phyloP scores from a whole-genome alignment of 2,888 invertebrate species.

The Rapana venosa region DNA sequence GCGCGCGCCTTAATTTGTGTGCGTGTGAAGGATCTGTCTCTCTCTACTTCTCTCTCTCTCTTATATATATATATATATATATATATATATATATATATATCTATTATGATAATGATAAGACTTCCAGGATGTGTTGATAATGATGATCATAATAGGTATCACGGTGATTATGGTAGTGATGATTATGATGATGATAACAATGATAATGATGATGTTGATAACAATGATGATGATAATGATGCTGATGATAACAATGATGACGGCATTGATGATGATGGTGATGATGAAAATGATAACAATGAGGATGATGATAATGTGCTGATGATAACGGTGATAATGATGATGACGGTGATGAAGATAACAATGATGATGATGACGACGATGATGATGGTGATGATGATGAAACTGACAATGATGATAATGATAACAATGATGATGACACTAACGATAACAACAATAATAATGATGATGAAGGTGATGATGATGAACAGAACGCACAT shows the following conservation, averaged over 20 bases:
- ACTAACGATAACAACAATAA: conserved; percentile 5
- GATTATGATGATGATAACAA: conserved; percentile 15
- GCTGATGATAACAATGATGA: neutral
- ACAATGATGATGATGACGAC: conserved; percentile 21
- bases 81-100: too few relatives aligned
- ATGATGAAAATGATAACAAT: conserved; percentile 5
- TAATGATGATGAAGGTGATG: conserved; percentile 14
- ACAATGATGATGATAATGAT: conserved; percentile 25
- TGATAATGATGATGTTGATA: conserved; percentile 7
- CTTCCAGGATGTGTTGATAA: neutral
- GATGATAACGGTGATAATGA: neutral
- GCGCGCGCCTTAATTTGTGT: too few relatives aligned
- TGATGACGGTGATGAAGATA: conserved; percentile 21
- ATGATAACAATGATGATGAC: neutral
- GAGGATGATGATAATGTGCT: neutral
- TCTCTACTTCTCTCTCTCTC: too few relatives aligned
- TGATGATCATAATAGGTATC: neutral
- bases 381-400: neutral
- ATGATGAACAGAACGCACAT: conserved; percentile 5
- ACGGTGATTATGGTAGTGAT: neutral
- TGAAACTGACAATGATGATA: neutral
- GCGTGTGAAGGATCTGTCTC: too few relatives aligned
- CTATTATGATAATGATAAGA: neutral
- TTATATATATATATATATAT: too few relatives aligned
- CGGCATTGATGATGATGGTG: conserved; percentile 5